Conservation (phyloP, 2,797 vertebrate species). For the Ispidina lecontei region DNA sequence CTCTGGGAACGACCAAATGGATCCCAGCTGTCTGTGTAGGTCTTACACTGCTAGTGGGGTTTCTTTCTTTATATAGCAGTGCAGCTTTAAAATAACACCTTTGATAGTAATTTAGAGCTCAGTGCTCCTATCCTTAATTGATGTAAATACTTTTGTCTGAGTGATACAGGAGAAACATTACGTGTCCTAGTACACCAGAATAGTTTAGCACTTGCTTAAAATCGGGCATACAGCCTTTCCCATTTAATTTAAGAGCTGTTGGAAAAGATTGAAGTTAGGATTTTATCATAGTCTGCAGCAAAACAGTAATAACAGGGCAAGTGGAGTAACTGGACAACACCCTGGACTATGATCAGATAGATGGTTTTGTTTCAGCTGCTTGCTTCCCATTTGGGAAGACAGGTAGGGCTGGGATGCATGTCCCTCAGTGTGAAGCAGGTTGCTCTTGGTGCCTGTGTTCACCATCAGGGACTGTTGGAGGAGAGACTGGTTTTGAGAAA, state of each 20-base stretch:
- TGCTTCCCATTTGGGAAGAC: background rate
- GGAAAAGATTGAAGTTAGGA: background rate
- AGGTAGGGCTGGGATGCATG: background rate
- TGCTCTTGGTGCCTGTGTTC: background rate
- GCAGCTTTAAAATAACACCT: background rate
- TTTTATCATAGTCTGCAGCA: background rate
- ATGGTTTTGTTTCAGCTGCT: background rate
- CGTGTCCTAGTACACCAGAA: no score
- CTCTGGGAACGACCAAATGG: conserved; percentile 24
- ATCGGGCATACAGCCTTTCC: accelerated
- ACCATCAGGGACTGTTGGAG: background rate
- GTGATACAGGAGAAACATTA: background rate
- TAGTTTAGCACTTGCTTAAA: background rate
- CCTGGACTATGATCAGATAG: background rate
- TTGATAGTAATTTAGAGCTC: background rate
- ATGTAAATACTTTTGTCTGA: background rate
- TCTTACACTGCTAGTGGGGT: background rate
- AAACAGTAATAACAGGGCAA: background rate
- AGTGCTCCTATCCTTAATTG: background rate
- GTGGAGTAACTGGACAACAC: background rate
- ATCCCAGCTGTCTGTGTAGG: conserved; percentile 1
- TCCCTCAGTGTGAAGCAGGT: accelerated
- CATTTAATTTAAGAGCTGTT: background rate
- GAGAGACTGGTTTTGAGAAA: background rate
- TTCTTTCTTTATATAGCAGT: background rate